Evolutionary conservation across 2,888 invertebrate genomes (phyloP), one percentile per base, ranked within the genome.

Genomic region (Monoplex corrugatus): DNA sequence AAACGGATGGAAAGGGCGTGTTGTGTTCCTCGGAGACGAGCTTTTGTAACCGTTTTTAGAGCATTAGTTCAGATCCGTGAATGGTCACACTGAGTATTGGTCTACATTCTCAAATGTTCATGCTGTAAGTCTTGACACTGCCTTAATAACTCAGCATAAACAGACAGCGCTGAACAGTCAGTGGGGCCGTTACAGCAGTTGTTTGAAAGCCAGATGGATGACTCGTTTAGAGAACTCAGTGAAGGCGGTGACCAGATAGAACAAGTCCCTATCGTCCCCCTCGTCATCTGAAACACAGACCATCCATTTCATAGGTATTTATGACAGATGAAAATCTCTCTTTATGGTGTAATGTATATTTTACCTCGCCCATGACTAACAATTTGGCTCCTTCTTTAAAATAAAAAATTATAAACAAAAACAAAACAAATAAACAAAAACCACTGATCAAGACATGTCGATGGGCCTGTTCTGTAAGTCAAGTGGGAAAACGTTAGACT

Each of bases 171-270:
- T n/a, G n/a, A n/a, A n/a, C n/a, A 0, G 80, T 43, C 6, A 5
- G 43, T 43, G 23, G 10, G 43, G 19, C 16, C 32, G 19, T 63
- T 90, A 89, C 57, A 93, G 90, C 28, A 92, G 90, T 44, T 92
- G 92, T 87, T 93, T 94, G 91, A 94, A 95, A 1, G 94, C 94
- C 72, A 95, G 68, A 19, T 93, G 91, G 19, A 95, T 91, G 10
- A 95, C 75, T 68, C 94, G 94, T 91, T 95, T 95, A 16, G 94
- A 94, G 89, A 95, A 94, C 85, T 95, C 94, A 50, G 94, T 92
- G 63, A 95, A 91, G 3, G 95, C 94, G 84, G 95, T 94, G n/a
- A 95, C 94, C 91, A 95, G 93, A 89, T 92, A 94, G 89, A 93
- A 94, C 91, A 95, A 92, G 83, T 95, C 95, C 89, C 91, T 94